These are phyloP conservation scores for Cyphomyrus plagiostoma DNA, from an alignment of 2,113 vertebrate genomes.

Conservation along the genomic window DNA sequence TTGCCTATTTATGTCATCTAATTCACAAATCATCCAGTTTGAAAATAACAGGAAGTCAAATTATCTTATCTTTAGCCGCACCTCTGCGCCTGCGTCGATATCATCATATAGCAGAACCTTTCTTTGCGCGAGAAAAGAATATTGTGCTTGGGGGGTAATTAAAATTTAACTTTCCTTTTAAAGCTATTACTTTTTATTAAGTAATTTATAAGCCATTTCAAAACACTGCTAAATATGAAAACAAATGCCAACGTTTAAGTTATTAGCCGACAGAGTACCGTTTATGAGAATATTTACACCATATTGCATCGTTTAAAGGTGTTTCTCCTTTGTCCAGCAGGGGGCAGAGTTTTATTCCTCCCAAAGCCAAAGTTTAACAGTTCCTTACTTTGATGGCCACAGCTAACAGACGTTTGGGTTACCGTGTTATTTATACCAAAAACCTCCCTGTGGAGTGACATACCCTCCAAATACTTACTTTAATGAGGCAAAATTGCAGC, in stretches of 20 bases:
- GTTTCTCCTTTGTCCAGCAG: neutral
- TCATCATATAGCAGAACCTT: neutral
- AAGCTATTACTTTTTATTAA: neutral
- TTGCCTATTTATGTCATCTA: neutral
- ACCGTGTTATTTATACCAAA: neutral
- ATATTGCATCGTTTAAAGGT: neutral
- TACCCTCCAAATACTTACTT: neutral
- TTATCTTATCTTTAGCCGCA: neutral
- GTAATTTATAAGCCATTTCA: neutral
- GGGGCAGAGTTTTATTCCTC: conserved; percentile 3
- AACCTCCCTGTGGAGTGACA: neutral
- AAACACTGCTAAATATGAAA: neutral
- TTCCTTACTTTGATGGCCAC: neutral
- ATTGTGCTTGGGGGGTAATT: neutral
- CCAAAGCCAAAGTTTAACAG: neutral
- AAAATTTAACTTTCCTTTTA: neutral
- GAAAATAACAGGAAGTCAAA: neutral
- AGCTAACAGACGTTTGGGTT: neutral
- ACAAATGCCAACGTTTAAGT: neutral
- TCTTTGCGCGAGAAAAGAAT: neutral
- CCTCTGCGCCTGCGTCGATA: neutral
- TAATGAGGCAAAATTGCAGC: neutral
- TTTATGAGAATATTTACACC: neutral
- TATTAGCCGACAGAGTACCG: neutral
- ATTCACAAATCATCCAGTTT: neutral